A percentile compares a stretch with the other conserved stretches of the same genome.
Conservation (phyloP, 2,797 vertebrate species). For the Thaleichthys pacificus region DNA sequence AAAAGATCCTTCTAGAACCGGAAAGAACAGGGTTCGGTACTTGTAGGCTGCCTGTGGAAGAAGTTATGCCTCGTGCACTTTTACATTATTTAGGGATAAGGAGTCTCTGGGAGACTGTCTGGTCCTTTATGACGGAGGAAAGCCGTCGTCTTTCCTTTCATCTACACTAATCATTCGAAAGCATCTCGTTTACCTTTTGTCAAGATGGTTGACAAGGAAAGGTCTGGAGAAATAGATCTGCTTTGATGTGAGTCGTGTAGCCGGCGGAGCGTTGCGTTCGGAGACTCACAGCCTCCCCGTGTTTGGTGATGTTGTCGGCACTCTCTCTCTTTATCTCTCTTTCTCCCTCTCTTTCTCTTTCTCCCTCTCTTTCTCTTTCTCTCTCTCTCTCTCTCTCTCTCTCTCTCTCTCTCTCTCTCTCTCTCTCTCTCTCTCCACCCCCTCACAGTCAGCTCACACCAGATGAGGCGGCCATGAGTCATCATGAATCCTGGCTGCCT, state of each 20-base stretch:
- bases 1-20: not conserved
- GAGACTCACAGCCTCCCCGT: too few species aligned
- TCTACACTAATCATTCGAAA: not conserved
- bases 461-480: constrained; percentile 53
- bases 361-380: not conserved
- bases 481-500: constrained; percentile 40
- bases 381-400: not conserved
- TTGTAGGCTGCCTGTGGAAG: not conserved
- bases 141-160: too few species aligned
- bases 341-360: too few species aligned
- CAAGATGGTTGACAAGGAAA: not conserved
- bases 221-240: not conserved
- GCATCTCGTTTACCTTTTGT: not conserved
- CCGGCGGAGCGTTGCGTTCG: too few species aligned
- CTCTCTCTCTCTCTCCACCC: constrained; percentile 4
- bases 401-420: not conserved
- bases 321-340: not conserved
- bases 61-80: not conserved
- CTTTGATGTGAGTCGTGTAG: not conserved
- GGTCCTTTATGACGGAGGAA: too few species aligned
- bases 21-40: not conserved
- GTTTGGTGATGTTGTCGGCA: too few species aligned
- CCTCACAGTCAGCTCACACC: constrained; percentile 29
- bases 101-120: too few species aligned
- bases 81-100: too few species aligned